Conservation (phyloP, 2,888 invertebrate genomes). For the Acanthopleura granulata region DNA sequence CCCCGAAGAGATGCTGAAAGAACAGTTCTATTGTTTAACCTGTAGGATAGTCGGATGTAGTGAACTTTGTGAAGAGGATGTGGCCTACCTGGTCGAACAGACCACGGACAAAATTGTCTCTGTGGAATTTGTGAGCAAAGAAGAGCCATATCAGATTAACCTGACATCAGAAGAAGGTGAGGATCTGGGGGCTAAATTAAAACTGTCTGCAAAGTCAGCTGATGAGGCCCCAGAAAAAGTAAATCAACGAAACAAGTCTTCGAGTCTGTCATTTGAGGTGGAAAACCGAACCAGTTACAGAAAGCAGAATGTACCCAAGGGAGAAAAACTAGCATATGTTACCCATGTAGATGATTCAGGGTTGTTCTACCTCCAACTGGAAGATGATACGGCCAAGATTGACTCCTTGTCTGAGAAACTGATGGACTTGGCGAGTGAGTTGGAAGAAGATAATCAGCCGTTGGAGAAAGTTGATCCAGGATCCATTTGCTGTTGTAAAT, state of each 20-base stretch:
- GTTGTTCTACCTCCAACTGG: slow-evolving; percentile 44
- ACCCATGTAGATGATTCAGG: slow-evolving; percentile 43
- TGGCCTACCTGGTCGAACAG: slow-evolving; percentile 19
- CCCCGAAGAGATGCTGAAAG: slow-evolving; percentile 39
- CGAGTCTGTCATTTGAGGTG: too few species aligned
- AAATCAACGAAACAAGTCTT: too few species aligned
- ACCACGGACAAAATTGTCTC: slow-evolving; percentile 22
- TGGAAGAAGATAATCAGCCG: too few species aligned
- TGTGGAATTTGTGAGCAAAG: slow-evolving; percentile 19
- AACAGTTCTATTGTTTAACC: slow-evolving; percentile 51
- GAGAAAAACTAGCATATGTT: slow-evolving; percentile 32
- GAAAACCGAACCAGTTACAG: too few species aligned
- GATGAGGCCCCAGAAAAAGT: too few species aligned
- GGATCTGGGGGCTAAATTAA: neutral
- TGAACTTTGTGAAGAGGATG: slow-evolving; percentile 2
- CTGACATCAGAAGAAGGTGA: neutral
- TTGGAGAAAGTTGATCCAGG: slow-evolving; percentile 29
- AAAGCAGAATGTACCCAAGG: slow-evolving; percentile 9
- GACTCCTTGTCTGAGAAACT: slow-evolving; percentile 35
- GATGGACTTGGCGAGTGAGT: slow-evolving; percentile 18
- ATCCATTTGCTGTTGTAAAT: slow-evolving; percentile 46
- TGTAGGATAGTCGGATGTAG: slow-evolving; percentile 39
- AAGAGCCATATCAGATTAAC: neutral
- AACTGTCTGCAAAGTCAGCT: too few species aligned
- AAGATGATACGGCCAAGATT: slow-evolving; percentile 36